phyloP scores from a whole-genome alignment of 2,113 vertebrate species.

The Hemicordylus capensis region DNA sequence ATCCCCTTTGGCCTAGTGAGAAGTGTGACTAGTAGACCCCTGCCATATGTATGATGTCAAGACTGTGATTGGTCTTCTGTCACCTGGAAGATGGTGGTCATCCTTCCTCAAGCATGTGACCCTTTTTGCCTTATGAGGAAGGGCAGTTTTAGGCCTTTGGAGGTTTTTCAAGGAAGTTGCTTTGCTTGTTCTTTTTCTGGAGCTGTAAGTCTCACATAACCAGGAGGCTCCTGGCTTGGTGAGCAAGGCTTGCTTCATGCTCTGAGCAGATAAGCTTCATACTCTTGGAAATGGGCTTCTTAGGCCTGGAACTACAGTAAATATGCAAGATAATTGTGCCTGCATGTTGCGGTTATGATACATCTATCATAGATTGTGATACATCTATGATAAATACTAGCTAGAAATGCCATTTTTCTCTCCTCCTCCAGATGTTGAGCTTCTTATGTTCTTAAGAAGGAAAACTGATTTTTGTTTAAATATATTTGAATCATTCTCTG shows the following conservation, averaged over 20 bases:
- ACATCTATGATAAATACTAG: too few relatives aligned
- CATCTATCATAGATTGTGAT: too few relatives aligned
- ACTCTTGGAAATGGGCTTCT: too few relatives aligned
- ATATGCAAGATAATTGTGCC: too few relatives aligned
- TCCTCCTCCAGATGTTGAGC: background rate
- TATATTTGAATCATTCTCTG: background rate
- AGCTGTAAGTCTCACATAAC: background rate
- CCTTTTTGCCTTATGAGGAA: background rate
- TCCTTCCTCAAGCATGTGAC: background rate
- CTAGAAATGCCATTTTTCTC: too few relatives aligned
- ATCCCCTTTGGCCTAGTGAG: background rate
- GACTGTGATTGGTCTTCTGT: background rate
- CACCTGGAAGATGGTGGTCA: background rate
- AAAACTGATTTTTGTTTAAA: background rate
- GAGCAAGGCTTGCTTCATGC: background rate
- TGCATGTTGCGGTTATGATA: too few relatives aligned
- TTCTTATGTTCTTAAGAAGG: background rate
- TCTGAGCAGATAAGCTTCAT: background rate
- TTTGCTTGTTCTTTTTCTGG: too few relatives aligned
- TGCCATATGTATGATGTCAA: background rate
- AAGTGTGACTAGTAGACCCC: background rate
- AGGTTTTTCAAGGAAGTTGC: background rate
- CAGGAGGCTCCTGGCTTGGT: background rate
- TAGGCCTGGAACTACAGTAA: too few relatives aligned
- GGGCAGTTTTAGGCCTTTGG: background rate